phyloP scores from a whole-genome alignment of 1,140 invertebrate species.

The Ooceraea biroi region DNA sequence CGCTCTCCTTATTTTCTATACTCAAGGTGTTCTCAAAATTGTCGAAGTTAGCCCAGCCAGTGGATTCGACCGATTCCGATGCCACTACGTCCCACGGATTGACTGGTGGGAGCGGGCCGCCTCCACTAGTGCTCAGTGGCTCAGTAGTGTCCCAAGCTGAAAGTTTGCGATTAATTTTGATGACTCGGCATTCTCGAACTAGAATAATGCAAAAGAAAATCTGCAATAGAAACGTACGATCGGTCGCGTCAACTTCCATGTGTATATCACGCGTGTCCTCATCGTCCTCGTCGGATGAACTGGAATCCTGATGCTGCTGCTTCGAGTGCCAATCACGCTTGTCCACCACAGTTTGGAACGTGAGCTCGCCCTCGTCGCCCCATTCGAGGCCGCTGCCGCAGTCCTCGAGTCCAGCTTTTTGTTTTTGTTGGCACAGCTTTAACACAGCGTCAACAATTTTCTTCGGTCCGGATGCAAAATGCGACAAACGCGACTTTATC shows the following conservation, averaged over 20 bases:
- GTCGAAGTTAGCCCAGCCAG: slow-evolving; percentile 84
- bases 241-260: slow-evolving; percentile 86
- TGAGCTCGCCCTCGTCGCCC: slow-evolving; percentile 84
- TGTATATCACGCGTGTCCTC: slow-evolving; percentile 82
- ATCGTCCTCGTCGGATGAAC: slow-evolving; percentile 85
- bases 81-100: slow-evolving; percentile 80
- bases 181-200: neutral
- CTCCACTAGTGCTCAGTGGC: slow-evolving; percentile 65
- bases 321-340: slow-evolving; percentile 82
- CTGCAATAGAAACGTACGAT: slow-evolving; percentile 80
- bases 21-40: slow-evolving; percentile 78
- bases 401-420: slow-evolving; percentile 78
- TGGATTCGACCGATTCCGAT: slow-evolving; percentile 75
- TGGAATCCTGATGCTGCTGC: slow-evolving; percentile 80
- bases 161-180: slow-evolving; percentile 19
- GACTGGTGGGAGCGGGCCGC: slow-evolving; percentile 67
- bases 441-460: slow-evolving; percentile 4
- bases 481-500: neutral
- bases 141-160: slow-evolving; percentile 79
- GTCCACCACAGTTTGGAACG: slow-evolving; percentile 85
- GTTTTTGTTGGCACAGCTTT: slow-evolving; percentile 79
- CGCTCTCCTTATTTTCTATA: slow-evolving; percentile 62
- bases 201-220: slow-evolving; percentile 1
- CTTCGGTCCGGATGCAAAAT: neutral
- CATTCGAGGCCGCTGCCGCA: slow-evolving; percentile 75